Base-by-base conservation (phyloP, 2,888 invertebrate genomes). In the Thelaira solivaga region DNA sequence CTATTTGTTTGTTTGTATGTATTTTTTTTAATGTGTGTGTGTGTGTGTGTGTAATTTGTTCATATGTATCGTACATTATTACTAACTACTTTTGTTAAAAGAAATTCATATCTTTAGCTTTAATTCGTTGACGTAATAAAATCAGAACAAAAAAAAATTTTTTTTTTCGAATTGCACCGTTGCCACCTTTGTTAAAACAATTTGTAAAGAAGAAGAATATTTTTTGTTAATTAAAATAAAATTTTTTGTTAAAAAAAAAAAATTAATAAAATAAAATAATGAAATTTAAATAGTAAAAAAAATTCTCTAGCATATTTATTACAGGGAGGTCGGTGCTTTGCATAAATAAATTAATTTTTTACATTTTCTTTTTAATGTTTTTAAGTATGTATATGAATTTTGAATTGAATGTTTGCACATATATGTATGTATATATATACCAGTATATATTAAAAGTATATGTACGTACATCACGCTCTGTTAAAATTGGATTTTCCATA, bases 271-370 rank as follows among this genome's bases (percentile, higher is more conserved):
- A n/a, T n/a, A n/a, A n/a, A n/a, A n/a, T n/a, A n/a, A n/a, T n/a
- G n/a, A n/a, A n/a, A n/a, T n/a, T n/a, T n/a, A n/a, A n/a, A n/a
- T n/a, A n/a, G n/a, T n/a, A n/a, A n/a, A n/a, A n/a, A n/a, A n/a
- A n/a, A n/a, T 86, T 88, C 87, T 88, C 88, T 87, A 87, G 88
- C 87, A 88, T 88, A 88, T 87, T 86, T 65, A 73, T 59, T 68
- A 77, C 39, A 84, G 83, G 85, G 86, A 87, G 86, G 85, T 85
- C 85, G 86, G 87, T 87, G 87, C 86, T 83, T 49, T 83, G 78
- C 83, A 57, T 13, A 31, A 83, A 79, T 83, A 45, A 7, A 10
- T 43, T 61, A 59, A 47, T 20, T 72, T 67, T 61, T 49, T 55
- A 73, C 57, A 80, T 81, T 78, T 69, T 67, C 59, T 79, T 49